Evolutionary conservation across 2,113 vertebrate genomes (phyloP), one percentile per base, ranked within the genome.

Genomic region (Gracilinanus agilis): DNA sequence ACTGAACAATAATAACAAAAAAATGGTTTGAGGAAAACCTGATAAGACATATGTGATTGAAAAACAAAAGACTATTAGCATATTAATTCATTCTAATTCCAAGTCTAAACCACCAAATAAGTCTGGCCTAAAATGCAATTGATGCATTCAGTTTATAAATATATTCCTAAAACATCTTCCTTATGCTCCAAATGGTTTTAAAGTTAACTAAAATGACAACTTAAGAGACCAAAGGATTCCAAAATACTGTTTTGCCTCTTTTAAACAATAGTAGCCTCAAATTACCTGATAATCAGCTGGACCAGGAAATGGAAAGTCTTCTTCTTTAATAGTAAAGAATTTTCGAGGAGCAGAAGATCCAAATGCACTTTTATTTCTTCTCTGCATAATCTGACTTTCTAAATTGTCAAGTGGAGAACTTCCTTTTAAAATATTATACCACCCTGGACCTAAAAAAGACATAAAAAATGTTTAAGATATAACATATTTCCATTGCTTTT

Each of bases 401-500:
- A 89, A 44, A 75, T 8, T 95, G 55, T 91, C 24, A 25, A 89
- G 93, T 93, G 94, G 34, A 58, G 56, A 91, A 3, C 58, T 92
- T 0, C 49, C 21, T 4, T 96, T 96, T 44, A 94, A 55, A 34
- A 98, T 75, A 94, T 98, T 92, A 96, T 98, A 98, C 92, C 95
- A 98, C 3, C 97, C 98, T 97, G 98, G 98, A 96, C 98, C 98
- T 98, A 90, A 95, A 97, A n/a, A 92, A 96, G 34, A 44, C 91
- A 93, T 90, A 40, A 92, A 95, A 67, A 93, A 90, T 90, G 94
- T 56, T 29, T 92, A 93, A 97, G 21, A 61, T 96, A 89, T 92
- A 97, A 90, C 0, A 94, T 19, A 7, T 90, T 93, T 92, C 88
- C 75, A 90, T 93, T 93, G n/a, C 16, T 55, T 67, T 53, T 95